Base-by-base conservation (phyloP, 2,888 invertebrate species). In the Stenchaetothrips biformis region DNA sequence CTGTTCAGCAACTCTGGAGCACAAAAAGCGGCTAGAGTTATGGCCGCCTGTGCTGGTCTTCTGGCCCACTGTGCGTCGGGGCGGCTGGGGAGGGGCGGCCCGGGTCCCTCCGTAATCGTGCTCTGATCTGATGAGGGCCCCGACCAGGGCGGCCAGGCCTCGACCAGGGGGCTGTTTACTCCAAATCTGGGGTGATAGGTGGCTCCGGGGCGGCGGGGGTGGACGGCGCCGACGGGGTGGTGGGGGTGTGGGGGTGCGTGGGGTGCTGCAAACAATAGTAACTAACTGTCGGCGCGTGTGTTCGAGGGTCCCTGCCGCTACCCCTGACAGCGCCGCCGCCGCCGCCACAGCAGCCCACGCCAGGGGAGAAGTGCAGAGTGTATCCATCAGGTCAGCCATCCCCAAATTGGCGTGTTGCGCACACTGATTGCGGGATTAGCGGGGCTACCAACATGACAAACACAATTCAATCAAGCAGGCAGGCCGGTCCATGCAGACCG, bases 181-280 rank as follows among this genome's bases (percentile, higher is more conserved):
- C 67, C 25, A 74, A 74, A 74, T 74, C 67, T 74, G 67, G 67
- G 67, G 67, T 74, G 67, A 74, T 74, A 67, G 67, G 67, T 67
- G 67, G 67, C n/a, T 18, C 53, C 53, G 53, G 11, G 53, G 53
- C 53, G 13, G 53, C 53, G 13, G 53, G 53, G 53, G 53, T 16
- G 53, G 16, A 53, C 9, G 53, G 13, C 16, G 53, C 13, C 53
- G 53, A 53, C 3, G 53, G 53, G 53, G 53, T 13, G 53, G 53
- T 13, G 53, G 16, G 53, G 53, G 16, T 53, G 37, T 37, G 37
- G 37, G 6, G 59, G 59, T 13, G 59, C 18, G 59, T 13, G 59
- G 13, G 18, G 59, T 9, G 59, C 59, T 13, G 59, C 59, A 16
- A 16, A 59, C 59, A 59, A 59, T 59, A 18, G 13, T 18, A 59